phyloP scores from a whole-genome alignment of 2,113 vertebrate genomes.

The Acanthochromis polyacanthus region DNA sequence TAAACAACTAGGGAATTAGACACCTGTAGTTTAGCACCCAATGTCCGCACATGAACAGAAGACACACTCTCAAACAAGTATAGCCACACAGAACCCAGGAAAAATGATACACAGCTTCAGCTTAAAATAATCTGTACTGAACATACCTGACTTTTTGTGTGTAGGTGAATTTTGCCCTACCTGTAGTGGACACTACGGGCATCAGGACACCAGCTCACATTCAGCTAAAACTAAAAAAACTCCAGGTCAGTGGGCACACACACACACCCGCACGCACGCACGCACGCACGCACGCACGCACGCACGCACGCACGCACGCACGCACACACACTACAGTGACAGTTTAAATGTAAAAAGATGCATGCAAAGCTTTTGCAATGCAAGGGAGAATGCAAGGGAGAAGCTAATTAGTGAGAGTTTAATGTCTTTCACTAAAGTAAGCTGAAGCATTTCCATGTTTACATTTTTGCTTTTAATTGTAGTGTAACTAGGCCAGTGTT shows the following conservation, averaged over 20 bases:
- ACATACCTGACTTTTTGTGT: conserved; percentile 20
- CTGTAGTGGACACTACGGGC: conserved; percentile 79
- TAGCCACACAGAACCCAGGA: background rate
- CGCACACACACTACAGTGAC: conserved; percentile 17
- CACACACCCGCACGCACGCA: conserved; percentile 1
- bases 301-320: background rate
- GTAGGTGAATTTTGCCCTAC: conserved; percentile 75
- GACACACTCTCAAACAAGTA: background rate
- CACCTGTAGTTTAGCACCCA: too few species aligned
- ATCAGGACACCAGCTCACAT: conserved; percentile 76
- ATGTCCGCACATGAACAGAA: too few species aligned
- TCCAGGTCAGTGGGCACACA: conserved; percentile 54
- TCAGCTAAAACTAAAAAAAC: conserved; percentile 84
- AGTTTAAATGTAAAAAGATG: too few species aligned
- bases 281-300: too few species aligned
- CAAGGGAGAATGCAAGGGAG: too few species aligned
- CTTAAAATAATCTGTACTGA: background rate
- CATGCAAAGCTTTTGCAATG: too few species aligned
- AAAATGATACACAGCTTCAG: background rate
- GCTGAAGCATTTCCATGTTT: too few species aligned
- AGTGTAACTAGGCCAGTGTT: too few species aligned
- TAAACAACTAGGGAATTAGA: too few species aligned
- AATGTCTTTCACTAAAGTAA: too few species aligned
- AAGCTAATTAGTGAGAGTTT: too few species aligned
- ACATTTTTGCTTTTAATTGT: too few species aligned